Base-by-base conservation (phyloP, 30 jellyfish, hydroid and myxozoan genomes). In the Sanderia malayensis region DNA sequence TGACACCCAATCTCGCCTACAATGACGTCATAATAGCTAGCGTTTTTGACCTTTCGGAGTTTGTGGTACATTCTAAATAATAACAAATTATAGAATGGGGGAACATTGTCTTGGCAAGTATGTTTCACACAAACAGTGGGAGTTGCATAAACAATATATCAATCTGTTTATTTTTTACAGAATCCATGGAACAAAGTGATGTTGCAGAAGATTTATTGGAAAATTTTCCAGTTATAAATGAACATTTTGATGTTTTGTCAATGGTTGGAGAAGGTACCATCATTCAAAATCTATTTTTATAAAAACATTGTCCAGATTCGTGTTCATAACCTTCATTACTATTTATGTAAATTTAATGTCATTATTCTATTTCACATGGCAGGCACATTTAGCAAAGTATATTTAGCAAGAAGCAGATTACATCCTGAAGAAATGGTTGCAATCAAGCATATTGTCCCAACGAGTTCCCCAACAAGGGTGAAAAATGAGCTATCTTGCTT, bases 311-410 rank as follows among this genome's bases (percentile, higher is more conserved):
- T n/a, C n/a, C n/a, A n/a, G n/a, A n/a, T n/a, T n/a, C n/a, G n/a
- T n/a, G n/a, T n/a, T n/a, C n/a, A n/a, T n/a, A n/a, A n/a, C n/a
- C n/a, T n/a, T n/a, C n/a, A n/a, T n/a, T n/a, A n/a, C n/a, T n/a
- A n/a, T n/a, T n/a, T n/a, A n/a, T n/a, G n/a, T n/a, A n/a, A n/a
- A n/a, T n/a, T n/a, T n/a, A n/a, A n/a, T n/a, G n/a, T n/a, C n/a
- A n/a, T n/a, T n/a, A n/a, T n/a, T n/a, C n/a, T n/a, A n/a, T n/a
- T 55, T 55, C 18, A 8, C 4, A 55, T 58, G 68, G 17, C 57
- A 92, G 98, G 98, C 1, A 92, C 98, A 34, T 92, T 92, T 64
- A 92, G 98, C 79, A 85, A 70, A 27, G 98, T 92, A 0, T 92
- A 84, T 71, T 37, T 92, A 58, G 98, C 98, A 19, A 80, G 80